phyloP scores from a whole-genome alignment of 2,888 invertebrate species.

The Macaria notata region DNA sequence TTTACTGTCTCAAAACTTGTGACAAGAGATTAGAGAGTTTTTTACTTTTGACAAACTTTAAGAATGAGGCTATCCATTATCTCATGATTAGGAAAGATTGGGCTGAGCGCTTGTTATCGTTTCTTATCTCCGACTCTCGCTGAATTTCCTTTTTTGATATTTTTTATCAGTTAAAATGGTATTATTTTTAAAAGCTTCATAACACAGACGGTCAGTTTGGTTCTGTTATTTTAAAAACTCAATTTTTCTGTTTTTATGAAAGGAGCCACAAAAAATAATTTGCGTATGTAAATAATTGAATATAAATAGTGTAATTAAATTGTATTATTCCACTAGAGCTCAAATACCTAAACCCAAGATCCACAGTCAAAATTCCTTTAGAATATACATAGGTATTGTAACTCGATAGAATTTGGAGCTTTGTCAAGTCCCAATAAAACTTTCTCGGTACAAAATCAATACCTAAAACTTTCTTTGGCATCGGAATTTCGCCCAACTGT shows the following conservation, averaged over 20 bases:
- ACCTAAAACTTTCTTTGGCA: not conserved
- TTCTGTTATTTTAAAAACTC: too few species aligned
- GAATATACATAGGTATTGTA: too few species aligned
- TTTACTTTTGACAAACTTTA: conserved; percentile 19
- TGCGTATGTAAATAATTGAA: not conserved
- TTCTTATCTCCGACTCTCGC: not conserved
- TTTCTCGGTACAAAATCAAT: not conserved
- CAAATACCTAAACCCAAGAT: too few species aligned
- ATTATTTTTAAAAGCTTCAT: not conserved
- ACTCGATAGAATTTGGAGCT: too few species aligned
- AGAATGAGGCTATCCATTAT: conserved; percentile 22
- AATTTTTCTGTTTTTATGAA: too few species aligned
- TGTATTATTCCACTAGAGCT: too few species aligned
- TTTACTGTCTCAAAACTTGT: conserved; percentile 20
- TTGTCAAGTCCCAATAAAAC: too few species aligned
- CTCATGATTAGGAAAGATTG: conserved; percentile 20
- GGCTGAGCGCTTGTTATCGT: conserved; percentile 10
- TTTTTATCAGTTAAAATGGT: not conserved
- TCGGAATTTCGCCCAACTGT: not conserved
- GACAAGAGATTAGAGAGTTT: conserved; percentile 20
- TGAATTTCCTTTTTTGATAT: not conserved
- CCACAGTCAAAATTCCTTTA: too few species aligned
- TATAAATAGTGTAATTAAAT: too few species aligned
- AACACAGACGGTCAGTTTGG: not conserved
- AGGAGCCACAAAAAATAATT: not conserved